Percentiles rank a stretch among this genome's conserved stretches.
Conservation (phyloP, 2,888 invertebrate species). For the Nomada ruficornis region DNA sequence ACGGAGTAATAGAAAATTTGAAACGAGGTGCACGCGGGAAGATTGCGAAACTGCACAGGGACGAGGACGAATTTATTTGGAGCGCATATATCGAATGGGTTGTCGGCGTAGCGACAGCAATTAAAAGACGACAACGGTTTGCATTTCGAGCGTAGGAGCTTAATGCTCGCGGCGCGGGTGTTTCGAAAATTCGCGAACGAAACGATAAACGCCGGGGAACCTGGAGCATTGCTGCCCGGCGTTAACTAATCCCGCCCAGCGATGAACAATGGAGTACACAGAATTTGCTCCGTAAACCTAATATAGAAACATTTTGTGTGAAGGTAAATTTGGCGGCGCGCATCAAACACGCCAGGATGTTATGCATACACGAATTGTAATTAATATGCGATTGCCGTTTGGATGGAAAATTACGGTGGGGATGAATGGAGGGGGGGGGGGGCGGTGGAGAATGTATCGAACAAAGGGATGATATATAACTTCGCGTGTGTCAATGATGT, state of each 20-base stretch:
- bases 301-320: constrained; percentile 66
- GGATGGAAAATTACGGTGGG: constrained; percentile 35
- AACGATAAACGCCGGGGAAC: constrained; percentile 37
- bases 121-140: neutral
- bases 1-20: neutral
- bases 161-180: constrained; percentile 5
- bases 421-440: neutral
- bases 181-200: constrained; percentile 19
- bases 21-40: too few relatives aligned
- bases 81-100: neutral
- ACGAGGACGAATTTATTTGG: neutral
- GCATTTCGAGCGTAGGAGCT: neutral
- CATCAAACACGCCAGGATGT: constrained; percentile 52
- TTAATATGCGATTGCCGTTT: constrained; percentile 61
- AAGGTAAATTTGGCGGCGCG: constrained; percentile 64
- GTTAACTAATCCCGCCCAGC: constrained; percentile 59
- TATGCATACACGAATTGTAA: constrained; percentile 64
- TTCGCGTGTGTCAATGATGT: constrained; percentile 26
- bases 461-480: constrained; percentile 54
- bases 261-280: constrained; percentile 55
- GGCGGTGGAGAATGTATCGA: constrained; percentile 27
- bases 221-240: constrained; percentile 47
- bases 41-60: neutral
- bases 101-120: neutral
- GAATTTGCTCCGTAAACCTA: constrained; percentile 59